A percentile compares a stretch with the other conserved stretches of the same genome.
These are phyloP conservation scores for Aricia artaxerxes DNA, from an alignment of 2,888 invertebrate genomes.

Conservation along the genomic window DNA sequence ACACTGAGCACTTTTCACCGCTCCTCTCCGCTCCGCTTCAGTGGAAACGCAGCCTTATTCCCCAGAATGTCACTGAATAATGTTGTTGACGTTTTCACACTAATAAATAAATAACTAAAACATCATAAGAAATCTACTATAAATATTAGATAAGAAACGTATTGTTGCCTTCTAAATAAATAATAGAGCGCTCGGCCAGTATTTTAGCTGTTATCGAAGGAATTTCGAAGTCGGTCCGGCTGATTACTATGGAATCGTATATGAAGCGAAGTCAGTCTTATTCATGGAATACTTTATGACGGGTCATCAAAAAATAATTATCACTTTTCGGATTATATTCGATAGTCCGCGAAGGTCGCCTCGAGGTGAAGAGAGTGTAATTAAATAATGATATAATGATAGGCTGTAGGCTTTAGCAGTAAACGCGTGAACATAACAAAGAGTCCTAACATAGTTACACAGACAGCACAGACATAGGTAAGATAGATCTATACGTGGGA, in stretches of 20 bases:
- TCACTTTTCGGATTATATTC: neutral
- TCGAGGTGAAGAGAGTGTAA: neutral
- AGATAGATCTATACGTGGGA: too few relatives aligned
- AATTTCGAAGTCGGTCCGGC: conserved; percentile 11
- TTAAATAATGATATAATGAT: neutral
- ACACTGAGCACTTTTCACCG: too few relatives aligned
- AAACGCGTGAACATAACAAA: neutral
- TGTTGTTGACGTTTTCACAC: neutral
- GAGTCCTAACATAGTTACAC: neutral
- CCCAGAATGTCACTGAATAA: neutral
- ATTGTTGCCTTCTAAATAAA: conserved; percentile 21
- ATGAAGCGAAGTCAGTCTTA: conserved; percentile 11
- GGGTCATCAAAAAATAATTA: conserved; percentile 25
- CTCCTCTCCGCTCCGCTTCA: too few relatives aligned
- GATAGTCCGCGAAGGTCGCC: neutral
- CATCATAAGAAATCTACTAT: neutral
- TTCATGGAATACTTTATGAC: conserved; percentile 25
- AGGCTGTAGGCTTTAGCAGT: neutral
- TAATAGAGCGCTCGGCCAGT: neutral
- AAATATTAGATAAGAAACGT: neutral
- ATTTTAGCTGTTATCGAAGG: conserved; percentile 24
- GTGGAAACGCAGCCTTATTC: too few relatives aligned
- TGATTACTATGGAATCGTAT: conserved; percentile 10
- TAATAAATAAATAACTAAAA: neutral
- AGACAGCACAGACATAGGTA: too few relatives aligned